Evolutionary conservation across 2,888 invertebrate species (phyloP).

Genomic region (Hypselothyrea guttata): DNA sequence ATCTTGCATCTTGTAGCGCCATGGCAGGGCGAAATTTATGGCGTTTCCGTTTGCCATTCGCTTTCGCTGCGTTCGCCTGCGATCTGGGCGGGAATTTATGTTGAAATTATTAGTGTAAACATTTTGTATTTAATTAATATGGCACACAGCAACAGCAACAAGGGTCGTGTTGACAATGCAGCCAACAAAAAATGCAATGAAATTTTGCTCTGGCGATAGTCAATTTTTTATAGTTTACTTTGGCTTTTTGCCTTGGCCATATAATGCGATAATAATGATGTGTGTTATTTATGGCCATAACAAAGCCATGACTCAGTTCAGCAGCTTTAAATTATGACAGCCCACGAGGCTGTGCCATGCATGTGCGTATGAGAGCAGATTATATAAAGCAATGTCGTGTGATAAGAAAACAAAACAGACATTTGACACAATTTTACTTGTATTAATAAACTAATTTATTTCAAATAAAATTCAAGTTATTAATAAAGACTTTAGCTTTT

Average conservation of each 20-base stretch:
- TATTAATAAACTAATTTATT: too few species aligned
- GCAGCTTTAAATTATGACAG: neutral
- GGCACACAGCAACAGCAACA: constrained; percentile 28
- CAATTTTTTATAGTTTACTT: constrained; percentile 51
- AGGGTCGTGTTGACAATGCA: constrained; percentile 33
- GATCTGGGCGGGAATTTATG: constrained; percentile 19
- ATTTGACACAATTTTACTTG: too few species aligned
- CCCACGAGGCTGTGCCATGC: too few species aligned
- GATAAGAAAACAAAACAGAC: too few species aligned
- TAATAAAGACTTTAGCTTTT: too few species aligned
- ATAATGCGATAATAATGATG: constrained; percentile 72
- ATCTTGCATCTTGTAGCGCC: constrained; percentile 39
- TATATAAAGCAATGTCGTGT: too few species aligned
- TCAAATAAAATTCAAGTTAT: too few species aligned
- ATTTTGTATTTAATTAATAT: constrained; percentile 62
- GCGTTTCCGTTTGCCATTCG: constrained; percentile 52
- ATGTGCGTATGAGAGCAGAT: too few species aligned
- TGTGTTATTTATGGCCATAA: constrained; percentile 41
- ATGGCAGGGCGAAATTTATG: constrained; percentile 59
- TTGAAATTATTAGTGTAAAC: neutral
- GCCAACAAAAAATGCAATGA: constrained; percentile 43
- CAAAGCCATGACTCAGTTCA: neutral
- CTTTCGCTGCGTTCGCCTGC: constrained; percentile 15
- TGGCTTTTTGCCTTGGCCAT: constrained; percentile 17
- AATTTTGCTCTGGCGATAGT: constrained; percentile 43